These are phyloP conservation scores for Passer montanus DNA, from an alignment of 2,113 vertebrate genomes.

Conservation along the genomic window DNA sequence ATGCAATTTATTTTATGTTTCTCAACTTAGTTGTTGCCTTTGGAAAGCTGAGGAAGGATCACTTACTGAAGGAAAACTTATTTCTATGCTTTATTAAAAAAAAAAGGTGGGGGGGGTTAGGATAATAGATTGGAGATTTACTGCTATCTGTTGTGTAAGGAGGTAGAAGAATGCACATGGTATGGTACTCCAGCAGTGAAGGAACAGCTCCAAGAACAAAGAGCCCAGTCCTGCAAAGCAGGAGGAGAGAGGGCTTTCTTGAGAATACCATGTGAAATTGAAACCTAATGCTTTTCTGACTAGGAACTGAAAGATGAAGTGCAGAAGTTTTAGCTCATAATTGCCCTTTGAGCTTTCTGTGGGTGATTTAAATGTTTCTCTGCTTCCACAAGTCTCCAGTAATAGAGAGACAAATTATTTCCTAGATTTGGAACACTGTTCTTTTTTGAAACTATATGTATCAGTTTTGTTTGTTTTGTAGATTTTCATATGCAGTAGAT, in stretches of 20 bases:
- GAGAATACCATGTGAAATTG: background rate
- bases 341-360: background rate
- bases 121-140: conserved; percentile 30
- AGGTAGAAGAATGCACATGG: background rate
- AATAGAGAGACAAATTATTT: background rate
- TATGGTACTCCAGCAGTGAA: background rate
- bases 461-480: background rate
- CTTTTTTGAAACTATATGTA: background rate
- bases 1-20: conserved; percentile 41
- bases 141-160: background rate
- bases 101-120: background rate
- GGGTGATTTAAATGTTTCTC: background rate
- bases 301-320: background rate
- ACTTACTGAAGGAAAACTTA: conserved; percentile 17
- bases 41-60: conserved; percentile 7
- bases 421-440: background rate
- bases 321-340: background rate
- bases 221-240: background rate
- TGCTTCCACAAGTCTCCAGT: background rate
- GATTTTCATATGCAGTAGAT: background rate
- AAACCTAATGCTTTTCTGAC: background rate
- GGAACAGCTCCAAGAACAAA: background rate
- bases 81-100: conserved; percentile 8
- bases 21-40: conserved; percentile 14
- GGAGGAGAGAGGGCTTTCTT: background rate